These are phyloP conservation scores for Caerostris darwini DNA, from an alignment of 1,140 invertebrate genomes.

Conservation along the genomic window DNA sequence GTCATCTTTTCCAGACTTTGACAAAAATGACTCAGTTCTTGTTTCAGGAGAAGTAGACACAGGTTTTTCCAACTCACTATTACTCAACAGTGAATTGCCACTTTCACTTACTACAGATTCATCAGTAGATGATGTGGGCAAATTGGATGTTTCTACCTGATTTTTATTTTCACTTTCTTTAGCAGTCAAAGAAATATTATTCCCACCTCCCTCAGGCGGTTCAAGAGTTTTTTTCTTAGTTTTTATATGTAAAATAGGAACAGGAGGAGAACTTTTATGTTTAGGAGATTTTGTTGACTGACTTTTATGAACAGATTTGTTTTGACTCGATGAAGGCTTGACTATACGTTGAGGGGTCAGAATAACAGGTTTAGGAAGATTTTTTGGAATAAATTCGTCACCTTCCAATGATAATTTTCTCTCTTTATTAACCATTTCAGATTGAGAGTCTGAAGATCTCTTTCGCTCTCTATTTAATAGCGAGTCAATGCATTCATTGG, in stretches of 20 bases:
- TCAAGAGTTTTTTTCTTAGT: conserved; percentile 58
- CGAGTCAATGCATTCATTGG: conserved; percentile 2
- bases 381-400: conserved; percentile 43
- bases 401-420: conserved; percentile 54
- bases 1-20: conserved; percentile 49
- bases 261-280: not conserved
- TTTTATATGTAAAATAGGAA: not conserved
- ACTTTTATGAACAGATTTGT: not conserved
- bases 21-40: conserved; percentile 7
- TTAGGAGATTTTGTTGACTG: not conserved
- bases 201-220: not conserved
- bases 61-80: conserved; percentile 32
- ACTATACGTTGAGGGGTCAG: conserved; percentile 54
- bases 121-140: not conserved
- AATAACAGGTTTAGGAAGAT: conserved; percentile 75
- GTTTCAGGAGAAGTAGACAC: not conserved
- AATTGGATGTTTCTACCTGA: not conserved
- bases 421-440: conserved; percentile 35
- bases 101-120: not conserved
- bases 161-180: conserved; percentile 13
- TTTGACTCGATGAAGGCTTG: conserved; percentile 27
- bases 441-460: conserved; percentile 4
- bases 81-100: not conserved
- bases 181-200: not conserved
- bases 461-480: conserved; percentile 41